Evolutionary conservation across 2,113 vertebrate genomes (phyloP), one percentile per base, ranked within the genome.

Genomic region (Megaleporinus macrocephalus): DNA sequence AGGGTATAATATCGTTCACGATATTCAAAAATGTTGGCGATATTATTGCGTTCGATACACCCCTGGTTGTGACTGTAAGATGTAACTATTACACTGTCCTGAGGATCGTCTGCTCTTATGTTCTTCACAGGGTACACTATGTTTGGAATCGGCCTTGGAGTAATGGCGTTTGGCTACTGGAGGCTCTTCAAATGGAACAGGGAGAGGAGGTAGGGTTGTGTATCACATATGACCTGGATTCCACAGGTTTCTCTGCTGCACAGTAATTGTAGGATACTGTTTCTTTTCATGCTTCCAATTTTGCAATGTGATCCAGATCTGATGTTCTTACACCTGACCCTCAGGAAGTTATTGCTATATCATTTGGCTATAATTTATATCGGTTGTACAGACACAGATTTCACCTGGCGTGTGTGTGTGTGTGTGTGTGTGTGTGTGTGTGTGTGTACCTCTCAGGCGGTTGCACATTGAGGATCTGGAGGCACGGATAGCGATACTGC

Each of bases 391-490:
- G 41, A 44, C 9, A 44, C 41, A 44, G 0, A 0, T 66, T 20
- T 13, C 0, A 11, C 33, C 18, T 24, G 68, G 1, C 72, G 30
- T 69, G 36, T 74, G 18, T 78, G n/a, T n/a, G n/a, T n/a, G n/a
- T n/a, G n/a, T n/a, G n/a, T 61, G 55, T 49, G 15, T 73, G 7
- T 86, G 41, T 80, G n/a, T 61, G 55, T 49, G 15, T 73, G 7
- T 86, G 41, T 80, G 57, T 77, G 44, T 86, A 49, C 80, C 0
- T 59, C 0, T 0, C 90, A 98, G 97, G 80, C 95, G 96, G 36
- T 80, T 97, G 81, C 93, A 89, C 69, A 96, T 98, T 14, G 97
- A 98, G 91, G 96, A 98, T 0, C 18, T 98, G 76, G 97, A 98
- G 83, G 88, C 96, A 5, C 93, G 96, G 22, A 91, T 98, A 1